A percentile compares a stretch with the other conserved stretches of the same genome.
Conservation (phyloP, 2,797 vertebrate genomes). For the Gymnocypris eckloni region DNA sequence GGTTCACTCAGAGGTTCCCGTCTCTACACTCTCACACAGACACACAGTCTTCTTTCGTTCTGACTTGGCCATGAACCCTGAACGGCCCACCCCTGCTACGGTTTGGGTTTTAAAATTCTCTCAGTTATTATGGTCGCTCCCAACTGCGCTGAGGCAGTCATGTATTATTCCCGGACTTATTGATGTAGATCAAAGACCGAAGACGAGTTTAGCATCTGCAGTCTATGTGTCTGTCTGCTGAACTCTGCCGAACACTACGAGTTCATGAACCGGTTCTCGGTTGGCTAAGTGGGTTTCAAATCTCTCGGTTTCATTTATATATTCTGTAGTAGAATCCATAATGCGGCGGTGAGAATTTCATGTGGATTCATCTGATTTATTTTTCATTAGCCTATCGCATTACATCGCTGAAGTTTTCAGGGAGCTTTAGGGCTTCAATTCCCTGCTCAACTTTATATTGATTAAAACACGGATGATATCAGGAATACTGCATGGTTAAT, state of each 20-base stretch:
- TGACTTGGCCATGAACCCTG: conserved; percentile 53
- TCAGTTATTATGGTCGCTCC: conserved; percentile 44
- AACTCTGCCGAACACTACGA: conserved; percentile 37
- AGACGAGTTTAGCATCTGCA: conserved; percentile 48
- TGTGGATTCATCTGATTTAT: conserved; percentile 28
- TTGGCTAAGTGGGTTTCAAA: conserved; percentile 35
- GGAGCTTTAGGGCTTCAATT: conserved; percentile 5
- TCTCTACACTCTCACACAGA: conserved; percentile 34
- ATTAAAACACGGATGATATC: not conserved
- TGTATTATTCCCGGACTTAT: conserved; percentile 54
- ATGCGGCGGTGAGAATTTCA: conserved; percentile 22
- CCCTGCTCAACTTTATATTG: conserved; percentile 11
- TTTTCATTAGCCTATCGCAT: conserved; percentile 42
- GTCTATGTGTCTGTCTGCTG: conserved; percentile 45
- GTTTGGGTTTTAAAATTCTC: conserved; percentile 37
- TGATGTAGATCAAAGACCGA: conserved; percentile 55
- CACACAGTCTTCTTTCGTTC: conserved; percentile 31
- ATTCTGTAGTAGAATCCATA: conserved; percentile 46
- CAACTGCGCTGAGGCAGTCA: conserved; percentile 30
- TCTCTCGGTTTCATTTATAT: conserved; percentile 46
- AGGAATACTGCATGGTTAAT: not conserved
- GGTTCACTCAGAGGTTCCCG: conserved; percentile 62
- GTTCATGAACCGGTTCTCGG: conserved; percentile 50
- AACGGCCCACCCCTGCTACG: conserved; percentile 39
- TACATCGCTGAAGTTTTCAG: conserved; percentile 1